Evolutionary conservation across 2,888 invertebrate species (phyloP), one percentile per base, ranked within the genome.

Genomic region (Polietes domitor): DNA sequence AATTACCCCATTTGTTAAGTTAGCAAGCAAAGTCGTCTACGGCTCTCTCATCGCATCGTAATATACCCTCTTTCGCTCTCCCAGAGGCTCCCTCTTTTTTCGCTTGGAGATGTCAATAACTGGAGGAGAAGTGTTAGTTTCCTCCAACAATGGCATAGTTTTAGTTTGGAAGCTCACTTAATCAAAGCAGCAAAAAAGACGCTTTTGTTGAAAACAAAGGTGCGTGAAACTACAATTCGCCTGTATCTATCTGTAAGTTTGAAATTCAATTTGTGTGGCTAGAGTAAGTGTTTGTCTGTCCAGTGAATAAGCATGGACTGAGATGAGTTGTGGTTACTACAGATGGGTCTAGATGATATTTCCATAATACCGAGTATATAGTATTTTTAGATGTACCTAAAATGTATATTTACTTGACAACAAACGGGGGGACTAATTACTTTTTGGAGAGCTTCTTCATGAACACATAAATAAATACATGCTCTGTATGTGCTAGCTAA

Each of bases 161-260:
- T 80, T 26, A 74, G 70, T 74, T 65, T 43, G 74, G 80, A 61
- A 63, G 43, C 32, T 58, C 58, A 28, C 58, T 70, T 74, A 21
- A 68, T 55, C 58, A 37, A 70, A 81, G 15, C n/a, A 19, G 21
- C 32, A 65, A 32, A 10, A 61, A 61, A 28, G 68, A 28, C 26
- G 61, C 68, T 63, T 80, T 73, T 53, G 17, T 63, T 21, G 0
- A 3, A 37, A 47, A 74, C 5, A 37, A 68, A 80, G 61, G 75
- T 78, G 72, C 65, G 55, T 68, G 41, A 47, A 43, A 19, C 17
- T 53, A 19, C 5, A 53, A 1, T 47, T 3, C 10, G n/a, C 47
- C 47, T 12, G n/a, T 47, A 47, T 41, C 32, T 32, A 9, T 32
- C 41, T n/a, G 47, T 47, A 47, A 47, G 47, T 47, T 47, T n/a